Base-by-base conservation (phyloP, 2,113 vertebrate genomes). In the Centropus bengalensis region DNA sequence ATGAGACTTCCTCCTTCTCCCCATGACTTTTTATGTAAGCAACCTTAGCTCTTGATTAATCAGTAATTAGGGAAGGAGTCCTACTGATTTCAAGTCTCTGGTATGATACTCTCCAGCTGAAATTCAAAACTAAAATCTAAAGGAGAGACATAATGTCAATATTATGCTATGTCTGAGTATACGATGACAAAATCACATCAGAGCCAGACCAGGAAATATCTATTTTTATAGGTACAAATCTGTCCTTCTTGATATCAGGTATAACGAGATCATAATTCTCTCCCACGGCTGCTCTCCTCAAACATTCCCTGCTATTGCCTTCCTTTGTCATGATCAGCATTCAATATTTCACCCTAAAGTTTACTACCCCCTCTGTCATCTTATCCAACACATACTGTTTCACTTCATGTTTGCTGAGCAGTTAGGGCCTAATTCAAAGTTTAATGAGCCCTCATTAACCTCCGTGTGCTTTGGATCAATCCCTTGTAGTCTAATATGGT, bases 1-100 rank as follows among this genome's bases (percentile, higher is more conserved):
- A 96, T 97, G 97, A 97, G 90, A 96, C 96, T 97, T 97, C 97
- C 97, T 96, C 86, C 90, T 95, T 96, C 96, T 96, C 95, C 90
- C 93, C 93, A 83, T 83, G 96, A 94, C 77, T 92, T 91, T 95
- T 94, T 96, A 94, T 96, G 96, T 94, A 96, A 94, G 90, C 95
- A 95, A 93, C 94, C 84, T 96, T 90, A 96, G 95, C 85, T 96
- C 95, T 96, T 97, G 96, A 97, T 96, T 97, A 97, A 97, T 97
- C 97, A 96, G 86, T 96, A 97, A 96, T 97, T 97, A 95, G 94
- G 86, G 95, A 95, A 95, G 96, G 89, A 94, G 88, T 94, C 96
- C 32, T 73, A 97, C 96, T 96, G 97, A 77, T 96, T 96, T 95
- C 83, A 55, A 94, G 93, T 58, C 93, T 88, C 88, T 79, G 67